phyloP scores from a whole-genome alignment of 2,888 invertebrate species.

The Plagiodera versicolora region DNA sequence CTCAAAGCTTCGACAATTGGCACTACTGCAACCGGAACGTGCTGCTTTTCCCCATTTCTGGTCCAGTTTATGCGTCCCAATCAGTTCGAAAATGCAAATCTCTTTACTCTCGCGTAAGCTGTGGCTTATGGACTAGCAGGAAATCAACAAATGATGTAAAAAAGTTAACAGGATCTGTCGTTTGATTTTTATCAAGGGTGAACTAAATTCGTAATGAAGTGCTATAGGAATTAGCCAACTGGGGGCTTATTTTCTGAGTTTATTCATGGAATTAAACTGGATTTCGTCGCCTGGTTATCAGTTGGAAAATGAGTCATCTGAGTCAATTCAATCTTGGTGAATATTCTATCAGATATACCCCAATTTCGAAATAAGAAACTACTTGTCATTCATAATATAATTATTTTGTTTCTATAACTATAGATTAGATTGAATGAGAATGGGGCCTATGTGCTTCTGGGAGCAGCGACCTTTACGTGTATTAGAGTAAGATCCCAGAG shows the following conservation, averaged over 20 bases:
- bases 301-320: not conserved
- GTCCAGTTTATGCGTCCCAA: not conserved
- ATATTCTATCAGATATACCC: too few species aligned
- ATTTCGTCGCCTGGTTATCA: not conserved
- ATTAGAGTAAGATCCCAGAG: too few species aligned
- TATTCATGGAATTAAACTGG: not conserved
- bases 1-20: too few species aligned
- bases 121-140: constrained; percentile 20
- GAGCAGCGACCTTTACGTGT: too few species aligned
- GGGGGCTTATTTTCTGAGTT: not conserved
- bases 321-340: not conserved
- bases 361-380: too few species aligned
- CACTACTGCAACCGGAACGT: too few species aligned
- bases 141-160: constrained; percentile 15
- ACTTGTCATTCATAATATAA: too few species aligned
- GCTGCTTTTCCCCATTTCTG: too few species aligned
- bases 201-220: not conserved
- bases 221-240: not conserved
- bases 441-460: too few species aligned
- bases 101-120: constrained; percentile 18
- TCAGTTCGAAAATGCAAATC: constrained; percentile 23
- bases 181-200: constrained; percentile 2
- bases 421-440: too few species aligned
- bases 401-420: too few species aligned
- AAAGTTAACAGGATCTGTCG: constrained; percentile 4